Evolutionary conservation across 2,888 invertebrate genomes (phyloP), one percentile per base, ranked within the genome.

Genomic region (Neoaliturus tenellus): DNA sequence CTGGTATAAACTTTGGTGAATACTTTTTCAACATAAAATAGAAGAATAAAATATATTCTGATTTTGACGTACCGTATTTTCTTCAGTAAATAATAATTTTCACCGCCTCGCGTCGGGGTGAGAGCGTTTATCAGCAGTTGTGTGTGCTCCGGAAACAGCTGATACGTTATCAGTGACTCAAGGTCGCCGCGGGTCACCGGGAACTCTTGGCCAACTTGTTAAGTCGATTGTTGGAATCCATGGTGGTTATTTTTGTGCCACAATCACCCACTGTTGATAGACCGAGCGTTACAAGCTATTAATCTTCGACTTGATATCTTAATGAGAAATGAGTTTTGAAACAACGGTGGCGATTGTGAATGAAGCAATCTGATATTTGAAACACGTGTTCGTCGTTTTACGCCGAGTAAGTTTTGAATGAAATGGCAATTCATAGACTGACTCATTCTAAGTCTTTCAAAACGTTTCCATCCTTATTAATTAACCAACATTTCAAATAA

Each of bases 111-210:
- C n/a, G n/a, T n/a, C n/a, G 31, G 8, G 62, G 62, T 31, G 62
- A 62, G 71, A 39, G 17, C 71, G 3, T 31, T 39, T 71, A 71
- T 71, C 71, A 71, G 31, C 25, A 1, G 35, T 5, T 20, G 28
- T 44, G 75, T 48, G 25, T 48, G 23, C 75, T 28, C 75, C 75
- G 75, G 75, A 75, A 75, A 48, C 75, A 28, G 48, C 75, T 44
- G 75, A 75, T 75, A 75, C 44, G 44, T 41, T 75, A 75, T 75
- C 75, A 75, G 14, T 75, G 20, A 75, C 48, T 48, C 75, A 75
- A 75, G 75, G 75, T 41, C 75, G n/a, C 28, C 23, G 12, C 28
- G 31, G 75, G 75, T 75, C 75, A 75, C 14, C 48, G 23, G 48
- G 41, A 23, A 39, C 28, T 75, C 75, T 71, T 71, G 48, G 75